Percentiles rank a stretch among this genome's conserved stretches.
These are phyloP conservation scores for Callinectes sapidus DNA, from an alignment of 2,888 invertebrate species.

Conservation along the genomic window DNA sequence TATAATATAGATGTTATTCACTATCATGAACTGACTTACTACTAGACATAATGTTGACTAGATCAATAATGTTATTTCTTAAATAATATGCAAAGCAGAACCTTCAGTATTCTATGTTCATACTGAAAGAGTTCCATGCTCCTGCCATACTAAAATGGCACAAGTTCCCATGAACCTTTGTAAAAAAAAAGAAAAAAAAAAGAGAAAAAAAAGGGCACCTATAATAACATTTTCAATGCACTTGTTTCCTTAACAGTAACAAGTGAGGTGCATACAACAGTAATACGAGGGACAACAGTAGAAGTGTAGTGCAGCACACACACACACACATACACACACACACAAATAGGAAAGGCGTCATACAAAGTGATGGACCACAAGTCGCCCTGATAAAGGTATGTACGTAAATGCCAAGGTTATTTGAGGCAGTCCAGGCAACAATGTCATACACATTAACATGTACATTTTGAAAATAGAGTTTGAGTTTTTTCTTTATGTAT, in stretches of 20 bases:
- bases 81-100: not conserved
- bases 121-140: not conserved
- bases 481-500: not conserved
- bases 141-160: conserved; percentile 3
- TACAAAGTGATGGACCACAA: not conserved
- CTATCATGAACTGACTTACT: not conserved
- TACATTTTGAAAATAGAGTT: not conserved
- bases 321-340: too few relatives aligned
- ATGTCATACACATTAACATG: not conserved
- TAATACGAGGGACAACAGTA: not conserved
- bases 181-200: too few relatives aligned
- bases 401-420: not conserved
- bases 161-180: not conserved
- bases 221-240: not conserved
- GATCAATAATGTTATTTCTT: not conserved
- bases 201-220: conserved; percentile 22
- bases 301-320: too few relatives aligned
- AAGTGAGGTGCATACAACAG: not conserved
- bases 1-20: not conserved
- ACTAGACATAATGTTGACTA: not conserved
- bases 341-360: not conserved
- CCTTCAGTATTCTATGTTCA: not conserved
- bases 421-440: not conserved
- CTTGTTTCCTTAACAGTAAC: not conserved
- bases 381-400: not conserved